Conservation (phyloP, 1,140 invertebrate genomes). For the Ceratosolen fusciceps region DNA sequence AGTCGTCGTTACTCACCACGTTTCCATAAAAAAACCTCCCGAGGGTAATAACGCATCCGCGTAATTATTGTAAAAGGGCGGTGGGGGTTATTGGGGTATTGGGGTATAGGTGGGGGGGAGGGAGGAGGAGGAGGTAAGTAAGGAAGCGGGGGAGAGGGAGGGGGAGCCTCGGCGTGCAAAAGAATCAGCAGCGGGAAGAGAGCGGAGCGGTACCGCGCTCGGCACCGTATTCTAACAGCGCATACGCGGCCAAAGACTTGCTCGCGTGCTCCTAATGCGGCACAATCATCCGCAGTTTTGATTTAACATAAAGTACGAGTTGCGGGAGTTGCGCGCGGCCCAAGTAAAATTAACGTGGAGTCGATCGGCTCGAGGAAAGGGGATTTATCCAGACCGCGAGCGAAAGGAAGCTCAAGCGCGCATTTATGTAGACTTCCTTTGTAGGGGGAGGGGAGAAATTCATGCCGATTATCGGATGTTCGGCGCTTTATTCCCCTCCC, state of each 20-base stretch:
- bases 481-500: not conserved
- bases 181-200: not conserved
- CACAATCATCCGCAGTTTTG: slow-evolving; percentile 21
- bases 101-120: no score
- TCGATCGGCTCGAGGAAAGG: slow-evolving; percentile 20
- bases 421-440: slow-evolving; percentile 13
- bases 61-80: no score
- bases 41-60: no score
- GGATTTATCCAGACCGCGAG: not conserved
- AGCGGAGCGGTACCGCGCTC: not conserved
- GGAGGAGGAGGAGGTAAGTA: not conserved
- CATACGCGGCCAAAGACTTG: slow-evolving; percentile 9
- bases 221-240: not conserved
- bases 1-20: no score
- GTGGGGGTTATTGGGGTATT: no score
- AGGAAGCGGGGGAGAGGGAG: not conserved
- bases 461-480: not conserved
- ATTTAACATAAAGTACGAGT: slow-evolving; percentile 33
- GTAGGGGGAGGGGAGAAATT: not conserved
- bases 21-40: no score
- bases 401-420: not conserved
- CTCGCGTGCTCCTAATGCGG: slow-evolving; percentile 39
- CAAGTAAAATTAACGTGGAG: slow-evolving; percentile 38
- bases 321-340: not conserved
- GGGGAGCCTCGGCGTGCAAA: no score